Evolutionary conservation across 2,797 vertebrate genomes (phyloP), one percentile per base, ranked within the genome.

Genomic region (Pempheris klunzingeri): DNA sequence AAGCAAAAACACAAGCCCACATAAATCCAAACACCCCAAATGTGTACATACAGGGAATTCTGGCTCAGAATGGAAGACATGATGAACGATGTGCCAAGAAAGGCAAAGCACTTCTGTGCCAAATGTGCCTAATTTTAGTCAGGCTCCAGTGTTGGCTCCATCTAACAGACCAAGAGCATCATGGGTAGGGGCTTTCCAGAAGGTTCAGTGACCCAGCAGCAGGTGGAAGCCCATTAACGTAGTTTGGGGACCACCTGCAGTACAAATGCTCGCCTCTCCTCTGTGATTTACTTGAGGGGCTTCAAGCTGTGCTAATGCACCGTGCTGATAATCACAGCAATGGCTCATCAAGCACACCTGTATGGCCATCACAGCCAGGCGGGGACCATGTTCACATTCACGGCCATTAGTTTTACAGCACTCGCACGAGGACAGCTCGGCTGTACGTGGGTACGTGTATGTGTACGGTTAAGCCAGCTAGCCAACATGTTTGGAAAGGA

Each of bases 271-370:
- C 57, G 55, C 83, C 78, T 89, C 84, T 91, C 90, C 81, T 85
- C 76, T 62, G 81, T 87, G 92, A 91, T 92, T 91, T 91, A 92
- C 92, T 90, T 85, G 87, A 91, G 90, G 87, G 85, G 83, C 75
- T 91, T 91, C 90, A 87, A 88, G 91, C 88, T 91, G 90, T 83
- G 90, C 86, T 93, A 91, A 90, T 90, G 87, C 90, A 80, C 65
- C 88, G 44, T 88, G 90, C 86, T 91, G 87, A 91, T 94, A 94
- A 95, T 93, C 93, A 94, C 92, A 93, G 92, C 77, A 87, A 93
- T 81, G 89, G 87, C 91, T 94, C 93, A 93, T 92, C 93, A 89
- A 89, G 91, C 92, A 91, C 93, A 94, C 93, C 94, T 94, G 92
- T 90, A 90, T 74, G 89, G 88, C 84, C 86, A 82, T 87, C 82